phyloP scores from a whole-genome alignment of 2,888 invertebrate species.

The Celastrina argiolus region DNA sequence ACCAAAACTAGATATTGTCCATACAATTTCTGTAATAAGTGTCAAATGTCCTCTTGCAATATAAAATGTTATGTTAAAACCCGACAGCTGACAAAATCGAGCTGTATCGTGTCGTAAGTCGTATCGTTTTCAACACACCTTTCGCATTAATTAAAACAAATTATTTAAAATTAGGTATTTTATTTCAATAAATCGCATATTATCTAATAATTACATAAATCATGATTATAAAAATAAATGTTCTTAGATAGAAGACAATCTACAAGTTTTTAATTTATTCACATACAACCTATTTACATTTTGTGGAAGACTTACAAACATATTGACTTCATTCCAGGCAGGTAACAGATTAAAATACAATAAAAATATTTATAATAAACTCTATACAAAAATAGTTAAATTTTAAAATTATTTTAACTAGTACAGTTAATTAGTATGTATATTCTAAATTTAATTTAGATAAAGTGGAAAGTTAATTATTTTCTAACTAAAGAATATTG shows the following conservation, averaged over 20 bases:
- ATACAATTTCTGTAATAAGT: too few relatives aligned
- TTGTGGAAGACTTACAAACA: constrained; percentile 55
- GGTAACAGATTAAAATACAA: constrained; percentile 7
- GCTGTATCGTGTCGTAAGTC: neutral
- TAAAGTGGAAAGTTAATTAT: neutral
- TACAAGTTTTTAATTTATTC: constrained; percentile 42
- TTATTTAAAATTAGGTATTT: constrained; percentile 60
- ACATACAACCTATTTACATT: constrained; percentile 46
- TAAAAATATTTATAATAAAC: neutral
- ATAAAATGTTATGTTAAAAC: too few relatives aligned
- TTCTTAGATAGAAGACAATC: constrained; percentile 40
- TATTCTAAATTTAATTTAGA: constrained; percentile 16
- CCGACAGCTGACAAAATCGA: too few relatives aligned
- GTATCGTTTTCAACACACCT: neutral
- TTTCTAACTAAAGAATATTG: neutral
- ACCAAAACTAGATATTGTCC: too few relatives aligned
- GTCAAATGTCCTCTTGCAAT: too few relatives aligned
- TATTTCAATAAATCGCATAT: constrained; percentile 51
- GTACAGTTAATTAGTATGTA: constrained; percentile 18
- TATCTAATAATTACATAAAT: constrained; percentile 44
- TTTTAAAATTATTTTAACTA: constrained; percentile 27
- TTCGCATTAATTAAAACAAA: constrained; percentile 32
- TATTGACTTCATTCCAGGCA: constrained; percentile 45
- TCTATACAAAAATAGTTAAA: constrained; percentile 1
- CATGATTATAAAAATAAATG: constrained; percentile 71